Conservation (phyloP, 1,140 invertebrate genomes). For the Cryptotermes secundus region DNA sequence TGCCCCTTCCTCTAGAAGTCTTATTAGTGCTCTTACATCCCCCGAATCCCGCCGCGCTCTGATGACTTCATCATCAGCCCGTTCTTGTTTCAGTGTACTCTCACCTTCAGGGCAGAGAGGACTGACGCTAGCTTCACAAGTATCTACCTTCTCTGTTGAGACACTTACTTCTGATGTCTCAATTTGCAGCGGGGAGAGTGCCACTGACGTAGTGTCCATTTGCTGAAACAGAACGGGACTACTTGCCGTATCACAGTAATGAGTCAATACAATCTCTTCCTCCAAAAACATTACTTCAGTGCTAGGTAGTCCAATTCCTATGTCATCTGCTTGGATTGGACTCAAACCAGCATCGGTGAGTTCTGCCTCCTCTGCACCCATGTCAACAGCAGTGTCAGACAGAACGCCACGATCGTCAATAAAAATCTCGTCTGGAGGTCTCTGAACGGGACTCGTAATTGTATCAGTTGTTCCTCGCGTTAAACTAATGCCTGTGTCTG, state of each 20-base stretch:
- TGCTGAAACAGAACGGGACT: constrained; percentile 50
- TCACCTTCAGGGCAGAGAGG: constrained; percentile 24
- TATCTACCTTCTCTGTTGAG: constrained; percentile 52
- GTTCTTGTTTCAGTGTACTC: background rate
- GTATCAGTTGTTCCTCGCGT: constrained; percentile 52
- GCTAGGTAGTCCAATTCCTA: constrained; percentile 40
- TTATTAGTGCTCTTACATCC: constrained; percentile 52
- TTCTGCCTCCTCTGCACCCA: constrained; percentile 52
- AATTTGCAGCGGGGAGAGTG: constrained; percentile 46
- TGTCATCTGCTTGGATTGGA: constrained; percentile 54
- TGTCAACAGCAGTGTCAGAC: constrained; percentile 51
- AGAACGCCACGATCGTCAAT: constrained; percentile 37
- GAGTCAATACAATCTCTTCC: constrained; percentile 43
- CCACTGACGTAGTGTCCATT: constrained; percentile 43
- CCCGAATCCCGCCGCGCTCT: constrained; percentile 45
- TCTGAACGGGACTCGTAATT: constrained; percentile 47
- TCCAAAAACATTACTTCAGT: constrained; percentile 43
- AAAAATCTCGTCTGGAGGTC: constrained; percentile 26
- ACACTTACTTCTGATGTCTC: constrained; percentile 52
- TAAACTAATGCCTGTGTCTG: constrained; percentile 55
- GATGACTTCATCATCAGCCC: constrained; percentile 43
- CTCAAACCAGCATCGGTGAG: constrained; percentile 56
- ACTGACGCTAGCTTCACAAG: constrained; percentile 45
- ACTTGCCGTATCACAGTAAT: constrained; percentile 49
- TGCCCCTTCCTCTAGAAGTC: constrained; percentile 44